Evolutionary conservation across 2,797 vertebrate species (phyloP), one percentile per base, ranked within the genome.

Genomic region (Steatocranus sp.): DNA sequence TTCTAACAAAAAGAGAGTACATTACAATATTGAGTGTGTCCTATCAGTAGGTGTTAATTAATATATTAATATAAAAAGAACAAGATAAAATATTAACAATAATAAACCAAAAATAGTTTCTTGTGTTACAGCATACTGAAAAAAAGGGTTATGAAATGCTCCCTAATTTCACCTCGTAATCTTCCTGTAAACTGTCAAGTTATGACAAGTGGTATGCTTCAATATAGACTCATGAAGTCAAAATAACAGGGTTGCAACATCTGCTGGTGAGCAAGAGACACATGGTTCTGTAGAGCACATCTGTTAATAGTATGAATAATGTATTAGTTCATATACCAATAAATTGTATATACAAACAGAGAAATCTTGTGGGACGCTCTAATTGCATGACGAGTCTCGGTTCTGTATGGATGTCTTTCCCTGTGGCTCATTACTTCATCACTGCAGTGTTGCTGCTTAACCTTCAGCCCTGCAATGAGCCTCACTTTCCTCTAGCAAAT

Each of bases 361-460:
- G 18, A 14, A 68, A 76, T 78, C 48, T 79, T 34, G 23, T 5
- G 15, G 48, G 46, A 18, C 1, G 6, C 70, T 74, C 48, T 51
- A 63, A 38, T 88, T 58, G 30, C 7, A 9, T 34, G 74, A 79
- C 23, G 15, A 58, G 75, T 49, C 9, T 15, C 68, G 27, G 43
- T 43, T 32, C 63, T 38, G 14, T 25, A 54, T 50, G 36, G 32
- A 79, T 75, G 66, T 86, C 75, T 79, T 79, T 89, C 76, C 68
- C 78, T 46, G 66, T 76, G 80, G 76, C 83, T 93, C 86, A 87
- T 93, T 91, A 92, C 76, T 89, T 83, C 84, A 90, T 91, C 87
- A 78, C 86, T 75, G 80, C 78, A 76, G 79, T 75, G 75, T 81
- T 81, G 83, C 66, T 76, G 81, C 54, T 79, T 48, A 88, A 88